phyloP scores from a whole-genome alignment of 2,113 vertebrate species.

The Pungitius pungitius region DNA sequence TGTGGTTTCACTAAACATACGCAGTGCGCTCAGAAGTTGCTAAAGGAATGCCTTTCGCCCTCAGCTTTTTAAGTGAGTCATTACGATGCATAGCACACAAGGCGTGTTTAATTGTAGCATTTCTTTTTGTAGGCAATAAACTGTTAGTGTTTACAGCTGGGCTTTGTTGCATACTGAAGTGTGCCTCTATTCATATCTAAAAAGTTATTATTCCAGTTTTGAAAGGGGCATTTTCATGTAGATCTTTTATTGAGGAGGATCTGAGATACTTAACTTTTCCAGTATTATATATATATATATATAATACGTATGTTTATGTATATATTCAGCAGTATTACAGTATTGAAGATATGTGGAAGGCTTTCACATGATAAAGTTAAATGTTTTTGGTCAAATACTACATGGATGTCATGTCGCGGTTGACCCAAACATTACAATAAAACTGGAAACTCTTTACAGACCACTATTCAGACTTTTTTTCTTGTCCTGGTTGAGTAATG shows the following conservation, averaged over 20 bases:
- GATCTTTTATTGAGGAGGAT: slow-evolving; percentile 43
- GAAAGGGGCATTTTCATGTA: slow-evolving; percentile 48
- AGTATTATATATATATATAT: too few relatives aligned
- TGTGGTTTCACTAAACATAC: slow-evolving; percentile 73
- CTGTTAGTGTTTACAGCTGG: slow-evolving; percentile 76
- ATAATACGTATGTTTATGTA: too few relatives aligned
- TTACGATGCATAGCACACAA: slow-evolving; percentile 76
- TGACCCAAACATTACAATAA: slow-evolving; percentile 22
- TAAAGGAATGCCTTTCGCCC: slow-evolving; percentile 72
- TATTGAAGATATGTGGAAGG: slow-evolving; percentile 10
- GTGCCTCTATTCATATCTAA: slow-evolving; percentile 21
- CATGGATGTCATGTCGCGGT: slow-evolving; percentile 27
- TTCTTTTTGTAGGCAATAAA: slow-evolving; percentile 68
- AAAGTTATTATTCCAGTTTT: slow-evolving; percentile 35
- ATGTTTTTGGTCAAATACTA: slow-evolving; percentile 16
- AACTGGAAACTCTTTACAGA: slow-evolving; percentile 17
- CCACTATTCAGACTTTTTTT: slow-evolving; percentile 12
- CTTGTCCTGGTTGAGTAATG: slow-evolving; percentile 29
- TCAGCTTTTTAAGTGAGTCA: slow-evolving; percentile 77
- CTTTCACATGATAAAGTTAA: slow-evolving; percentile 12
- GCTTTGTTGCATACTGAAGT: slow-evolving; percentile 53
- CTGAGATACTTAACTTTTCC: slow-evolving; percentile 21
- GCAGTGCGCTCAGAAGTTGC: slow-evolving; percentile 72
- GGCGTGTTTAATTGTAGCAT: slow-evolving; percentile 70
- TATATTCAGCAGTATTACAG: too few relatives aligned